Percentiles rank a stretch among this genome's conserved stretches.
phyloP scores from a whole-genome alignment of 2,888 invertebrate genomes.

The Xylota segnis region DNA sequence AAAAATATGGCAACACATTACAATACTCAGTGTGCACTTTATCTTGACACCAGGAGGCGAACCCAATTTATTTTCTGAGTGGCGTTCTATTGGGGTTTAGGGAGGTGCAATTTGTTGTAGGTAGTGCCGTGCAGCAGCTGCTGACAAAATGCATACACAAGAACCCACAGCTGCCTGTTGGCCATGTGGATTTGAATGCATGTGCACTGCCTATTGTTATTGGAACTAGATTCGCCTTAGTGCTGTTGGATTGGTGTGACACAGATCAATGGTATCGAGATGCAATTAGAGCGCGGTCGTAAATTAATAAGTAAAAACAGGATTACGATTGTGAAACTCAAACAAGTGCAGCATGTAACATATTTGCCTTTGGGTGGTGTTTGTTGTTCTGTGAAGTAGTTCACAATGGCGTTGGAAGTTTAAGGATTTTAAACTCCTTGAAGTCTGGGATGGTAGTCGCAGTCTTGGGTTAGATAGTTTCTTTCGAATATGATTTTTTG shows the following conservation, averaged over 20 bases:
- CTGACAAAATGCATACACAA: slow-evolving; percentile 21
- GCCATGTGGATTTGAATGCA: slow-evolving; percentile 52
- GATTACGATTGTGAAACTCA: slow-evolving; percentile 70
- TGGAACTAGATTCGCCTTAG: slow-evolving; percentile 24
- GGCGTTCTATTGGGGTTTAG: slow-evolving; percentile 29
- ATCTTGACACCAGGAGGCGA: slow-evolving; percentile 74
- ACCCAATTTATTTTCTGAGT: slow-evolving; percentile 56
- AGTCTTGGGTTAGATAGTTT: no score
- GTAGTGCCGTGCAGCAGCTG: slow-evolving; percentile 43
- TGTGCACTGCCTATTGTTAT: slow-evolving; percentile 56
- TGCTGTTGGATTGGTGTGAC: slow-evolving; percentile 47
- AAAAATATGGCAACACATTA: slow-evolving; percentile 66
- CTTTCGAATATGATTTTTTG: no score
- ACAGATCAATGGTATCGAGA: slow-evolving; percentile 70
- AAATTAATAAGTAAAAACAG: slow-evolving; percentile 68
- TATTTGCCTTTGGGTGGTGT: neutral
- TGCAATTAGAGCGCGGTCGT: slow-evolving; percentile 65
- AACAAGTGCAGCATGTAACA: slow-evolving; percentile 61
- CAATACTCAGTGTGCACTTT: slow-evolving; percentile 61
- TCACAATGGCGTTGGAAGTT: neutral
- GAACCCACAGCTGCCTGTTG: slow-evolving; percentile 31
- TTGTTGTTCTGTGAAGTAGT: neutral
- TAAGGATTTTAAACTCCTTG: neutral
- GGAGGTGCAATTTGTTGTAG: slow-evolving; percentile 44
- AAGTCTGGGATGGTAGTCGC: neutral